These are phyloP conservation scores for Melieria picta DNA, from an alignment of 2,888 invertebrate genomes.

Conservation along the genomic window DNA sequence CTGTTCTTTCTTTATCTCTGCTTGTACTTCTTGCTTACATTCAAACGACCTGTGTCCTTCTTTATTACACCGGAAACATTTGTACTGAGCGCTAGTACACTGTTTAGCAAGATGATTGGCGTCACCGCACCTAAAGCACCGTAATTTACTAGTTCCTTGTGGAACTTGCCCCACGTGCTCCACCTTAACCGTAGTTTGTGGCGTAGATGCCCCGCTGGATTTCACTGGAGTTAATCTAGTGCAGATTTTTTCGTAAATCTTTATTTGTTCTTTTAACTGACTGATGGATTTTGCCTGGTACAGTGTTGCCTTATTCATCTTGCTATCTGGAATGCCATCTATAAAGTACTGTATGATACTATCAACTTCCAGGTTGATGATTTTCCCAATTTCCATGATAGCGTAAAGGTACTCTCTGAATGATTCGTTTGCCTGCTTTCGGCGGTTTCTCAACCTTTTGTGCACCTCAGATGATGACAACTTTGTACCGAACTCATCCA, in stretches of 20 bases:
- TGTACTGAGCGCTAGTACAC: constrained; percentile 5
- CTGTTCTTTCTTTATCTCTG: constrained; percentile 14
- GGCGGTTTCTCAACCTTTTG: constrained; percentile 24
- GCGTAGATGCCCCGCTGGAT: neutral
- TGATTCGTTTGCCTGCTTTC: constrained; percentile 21
- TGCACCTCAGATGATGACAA: constrained; percentile 32
- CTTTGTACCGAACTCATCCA: constrained; percentile 28
- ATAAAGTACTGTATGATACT: constrained; percentile 16
- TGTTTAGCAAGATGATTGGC: constrained; percentile 13
- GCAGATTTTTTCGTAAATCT: constrained; percentile 7
- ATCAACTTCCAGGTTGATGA: constrained; percentile 33
- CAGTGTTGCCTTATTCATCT: constrained; percentile 20
- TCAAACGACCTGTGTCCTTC: constrained; percentile 24
- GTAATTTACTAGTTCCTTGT: neutral
- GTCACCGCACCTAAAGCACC: constrained; percentile 31
- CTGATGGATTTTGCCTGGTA: constrained; percentile 21
- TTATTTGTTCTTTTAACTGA: constrained; percentile 25
- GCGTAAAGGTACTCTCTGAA: constrained; percentile 36
- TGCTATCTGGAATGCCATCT: constrained; percentile 23
- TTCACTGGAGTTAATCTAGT: constrained; percentile 2
- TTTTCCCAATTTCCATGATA: constrained; percentile 33
- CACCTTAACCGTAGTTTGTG: neutral
- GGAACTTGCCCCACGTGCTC: neutral
- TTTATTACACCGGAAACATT: constrained; percentile 22
- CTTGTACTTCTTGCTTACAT: constrained; percentile 4